Conservation (phyloP, 2,797 vertebrate species). For the Sparidentex hasta region DNA sequence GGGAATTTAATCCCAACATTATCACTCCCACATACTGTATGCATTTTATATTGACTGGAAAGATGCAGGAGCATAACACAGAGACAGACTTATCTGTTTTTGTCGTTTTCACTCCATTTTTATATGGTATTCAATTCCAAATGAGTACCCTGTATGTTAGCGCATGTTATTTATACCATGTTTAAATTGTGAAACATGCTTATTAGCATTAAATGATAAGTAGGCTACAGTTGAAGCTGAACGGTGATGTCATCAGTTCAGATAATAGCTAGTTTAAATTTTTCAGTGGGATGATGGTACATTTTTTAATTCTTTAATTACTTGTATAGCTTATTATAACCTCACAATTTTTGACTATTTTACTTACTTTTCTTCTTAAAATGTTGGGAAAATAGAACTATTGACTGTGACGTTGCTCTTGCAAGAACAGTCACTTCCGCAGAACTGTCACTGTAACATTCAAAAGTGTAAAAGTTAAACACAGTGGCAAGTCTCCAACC, state of each 20-base stretch:
- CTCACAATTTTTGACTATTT: background rate
- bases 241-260: background rate
- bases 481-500: too few relatives aligned
- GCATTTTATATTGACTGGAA: constrained; percentile 85
- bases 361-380: background rate
- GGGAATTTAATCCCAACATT: constrained; percentile 76
- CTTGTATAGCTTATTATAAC: background rate
- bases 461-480: too few relatives aligned
- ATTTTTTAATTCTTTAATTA: background rate
- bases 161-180: background rate
- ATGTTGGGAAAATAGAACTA: background rate
- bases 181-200: background rate
- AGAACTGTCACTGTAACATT: too few relatives aligned
- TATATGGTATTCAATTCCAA: background rate
- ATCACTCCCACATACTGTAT: constrained; percentile 77
- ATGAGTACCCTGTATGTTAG: background rate
- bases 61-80: constrained; percentile 88
- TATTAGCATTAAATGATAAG: background rate
- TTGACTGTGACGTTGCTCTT: too few relatives aligned
- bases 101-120: background rate
- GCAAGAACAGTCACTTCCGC: too few relatives aligned
- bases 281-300: background rate
- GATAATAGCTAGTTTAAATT: background rate
- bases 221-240: background rate
- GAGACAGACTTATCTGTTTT: background rate